Conservation (phyloP, 2,797 vertebrate genomes). For the Labroides dimidiatus region DNA sequence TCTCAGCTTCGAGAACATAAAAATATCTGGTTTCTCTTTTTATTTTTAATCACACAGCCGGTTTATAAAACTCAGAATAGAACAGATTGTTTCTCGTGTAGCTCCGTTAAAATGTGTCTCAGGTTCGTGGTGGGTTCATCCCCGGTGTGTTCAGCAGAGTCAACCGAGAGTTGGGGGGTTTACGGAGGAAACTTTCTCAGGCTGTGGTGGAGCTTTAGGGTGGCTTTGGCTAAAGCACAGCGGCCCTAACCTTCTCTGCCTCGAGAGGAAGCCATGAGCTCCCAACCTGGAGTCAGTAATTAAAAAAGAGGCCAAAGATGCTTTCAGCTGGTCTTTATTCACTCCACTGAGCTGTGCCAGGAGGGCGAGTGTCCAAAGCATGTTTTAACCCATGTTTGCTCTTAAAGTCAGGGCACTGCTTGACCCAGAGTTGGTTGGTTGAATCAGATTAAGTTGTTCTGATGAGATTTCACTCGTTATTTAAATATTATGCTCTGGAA, state of each 20-base stretch:
- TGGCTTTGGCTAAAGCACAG: constrained; percentile 25
- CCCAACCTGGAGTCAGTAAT: constrained; percentile 46
- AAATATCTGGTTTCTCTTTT: neutral
- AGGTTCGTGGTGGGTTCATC: constrained; percentile 38
- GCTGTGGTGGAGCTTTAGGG: constrained; percentile 25
- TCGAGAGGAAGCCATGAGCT: neutral
- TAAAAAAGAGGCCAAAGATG: constrained; percentile 30
- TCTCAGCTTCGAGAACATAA: neutral
- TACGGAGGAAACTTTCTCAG: constrained; percentile 40
- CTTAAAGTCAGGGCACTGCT: no score
- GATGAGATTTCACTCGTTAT: no score
- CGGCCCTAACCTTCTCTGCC: neutral
- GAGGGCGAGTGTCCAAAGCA: neutral
- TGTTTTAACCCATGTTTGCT: neutral
- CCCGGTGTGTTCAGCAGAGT: constrained; percentile 34
- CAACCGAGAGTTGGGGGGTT: constrained; percentile 31
- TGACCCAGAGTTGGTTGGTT: no score
- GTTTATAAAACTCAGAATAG: constrained; percentile 1
- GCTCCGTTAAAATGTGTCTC: constrained; percentile 42
- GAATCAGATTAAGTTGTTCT: neutral
- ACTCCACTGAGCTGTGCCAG: neutral
- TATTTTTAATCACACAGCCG: neutral
- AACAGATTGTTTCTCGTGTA: constrained; percentile 1
- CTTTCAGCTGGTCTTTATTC: constrained; percentile 10
- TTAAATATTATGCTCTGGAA: no score